Conservation (phyloP, 2,113 vertebrate genomes). For the Strix aluco region DNA sequence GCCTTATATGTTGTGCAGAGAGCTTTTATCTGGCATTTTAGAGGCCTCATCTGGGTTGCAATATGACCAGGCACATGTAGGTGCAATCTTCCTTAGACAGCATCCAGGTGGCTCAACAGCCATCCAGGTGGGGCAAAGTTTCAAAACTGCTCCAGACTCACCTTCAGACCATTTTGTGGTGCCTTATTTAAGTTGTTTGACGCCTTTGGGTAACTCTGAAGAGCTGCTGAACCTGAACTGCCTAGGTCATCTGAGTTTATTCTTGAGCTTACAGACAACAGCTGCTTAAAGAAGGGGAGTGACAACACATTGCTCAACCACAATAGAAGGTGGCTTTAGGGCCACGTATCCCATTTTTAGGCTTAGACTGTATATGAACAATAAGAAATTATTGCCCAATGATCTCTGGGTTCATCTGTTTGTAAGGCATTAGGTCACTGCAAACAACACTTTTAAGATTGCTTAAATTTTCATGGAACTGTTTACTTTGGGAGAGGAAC, state of each 20-base stretch:
- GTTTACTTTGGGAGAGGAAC: conserved; percentile 27
- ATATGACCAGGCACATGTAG: neutral
- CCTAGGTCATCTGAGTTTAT: neutral
- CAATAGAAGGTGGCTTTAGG: neutral
- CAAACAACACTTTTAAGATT: neutral
- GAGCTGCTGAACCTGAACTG: neutral
- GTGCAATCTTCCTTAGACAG: neutral
- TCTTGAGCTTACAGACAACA: neutral
- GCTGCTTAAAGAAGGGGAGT: neutral
- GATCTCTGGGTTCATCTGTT: neutral
- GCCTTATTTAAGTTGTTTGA: neutral
- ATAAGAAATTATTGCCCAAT: neutral
- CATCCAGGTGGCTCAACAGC: too few species aligned
- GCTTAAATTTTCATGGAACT: conserved; percentile 20
- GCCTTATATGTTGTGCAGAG: neutral
- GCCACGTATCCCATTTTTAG: neutral
- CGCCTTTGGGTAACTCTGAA: neutral
- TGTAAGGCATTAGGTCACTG: neutral
- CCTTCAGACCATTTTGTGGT: neutral
- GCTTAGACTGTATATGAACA: neutral
- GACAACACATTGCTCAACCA: neutral
- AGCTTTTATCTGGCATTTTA: neutral
- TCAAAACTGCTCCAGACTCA: neutral
- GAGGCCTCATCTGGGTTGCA: neutral
- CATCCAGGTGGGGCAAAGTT: neutral